Base-by-base conservation (phyloP, 2,113 vertebrate genomes). In the Labeo rohita region DNA sequence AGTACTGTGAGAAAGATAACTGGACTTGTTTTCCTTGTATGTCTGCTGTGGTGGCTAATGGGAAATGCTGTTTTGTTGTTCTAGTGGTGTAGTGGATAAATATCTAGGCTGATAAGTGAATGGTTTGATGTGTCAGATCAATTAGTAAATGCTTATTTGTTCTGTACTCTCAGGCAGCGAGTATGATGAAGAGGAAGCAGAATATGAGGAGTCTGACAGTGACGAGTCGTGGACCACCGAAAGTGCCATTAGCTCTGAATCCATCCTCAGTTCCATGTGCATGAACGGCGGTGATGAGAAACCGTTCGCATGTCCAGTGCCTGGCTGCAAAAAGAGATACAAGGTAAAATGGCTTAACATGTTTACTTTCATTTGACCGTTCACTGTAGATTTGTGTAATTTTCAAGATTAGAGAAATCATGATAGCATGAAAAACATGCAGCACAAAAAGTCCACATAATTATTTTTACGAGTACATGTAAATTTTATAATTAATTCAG, bases 181-280 rank as follows among this genome's bases (percentile, higher is more conserved):
- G 90, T 99, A 98, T 56, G 98, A 99, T 34, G 98, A 99, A 84
- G 97, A 98, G 92, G 98, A 99, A 85, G 97, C 97, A 80, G 98
- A 99, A 90, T 99, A 97, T 28, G 97, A 99, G 93, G 98, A 98
- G 92, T 99, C 98, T 1, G 98, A 99, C 95, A 99, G 98, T 52
- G 97, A 98, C 6, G 97, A 99, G 91, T 99, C 98, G 56, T 99
- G 98, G 98, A 99, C 98, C 90, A 98, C 97, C 16, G 98, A 99
- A 96, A 99, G 97, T 86, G 98, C 98, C 93, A 98, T 99, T 95
- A 99, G 97, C 94, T 98, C 98, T 0, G 97, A 99, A 93, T 97
- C 97, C 90, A 99, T 99, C 93, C 97, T 99, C 89, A 98, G 98
- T 90, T 98, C 98, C 83, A 99, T 99, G 97, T 98, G 97, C 94